These are phyloP conservation scores for Bombus turneri DNA, from an alignment of 1,140 invertebrate genomes.

Conservation along the genomic window DNA sequence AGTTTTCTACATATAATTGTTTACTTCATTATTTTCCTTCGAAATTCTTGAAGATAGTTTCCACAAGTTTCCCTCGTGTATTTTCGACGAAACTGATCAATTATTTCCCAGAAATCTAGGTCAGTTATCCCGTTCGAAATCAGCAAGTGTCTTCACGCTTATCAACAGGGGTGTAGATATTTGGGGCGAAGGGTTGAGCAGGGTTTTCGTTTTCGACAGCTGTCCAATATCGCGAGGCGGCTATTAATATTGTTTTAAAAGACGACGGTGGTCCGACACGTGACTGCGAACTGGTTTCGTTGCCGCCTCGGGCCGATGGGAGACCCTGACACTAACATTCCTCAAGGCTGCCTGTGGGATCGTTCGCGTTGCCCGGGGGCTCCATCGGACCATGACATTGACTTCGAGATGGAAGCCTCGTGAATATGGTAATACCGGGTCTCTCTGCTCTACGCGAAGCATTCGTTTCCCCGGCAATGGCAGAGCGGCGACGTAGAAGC, in stretches of 20 bases:
- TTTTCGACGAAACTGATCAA: not conserved
- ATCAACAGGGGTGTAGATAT: not conserved
- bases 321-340: conserved; percentile 78
- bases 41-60: not conserved
- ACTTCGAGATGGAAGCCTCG: conserved; percentile 75
- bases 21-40: too few relatives aligned
- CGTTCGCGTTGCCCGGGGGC: conserved; percentile 46
- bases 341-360: conserved; percentile 71
- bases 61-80: too few relatives aligned
- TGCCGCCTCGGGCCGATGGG: conserved; percentile 65
- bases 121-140: not conserved
- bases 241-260: conserved; percentile 76
- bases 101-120: not conserved
- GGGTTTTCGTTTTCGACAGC: not conserved
- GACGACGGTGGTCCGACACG: conserved; percentile 49
- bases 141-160: not conserved
- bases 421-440: conserved; percentile 74
- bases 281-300: conserved; percentile 76
- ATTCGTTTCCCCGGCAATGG: conserved; percentile 53
- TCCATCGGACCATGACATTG: conserved; percentile 76
- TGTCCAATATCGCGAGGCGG: conserved; percentile 17
- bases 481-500: conserved; percentile 15
- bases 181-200: not conserved
- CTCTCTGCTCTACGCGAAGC: conserved; percentile 23
- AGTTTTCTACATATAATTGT: not conserved